These are phyloP conservation scores for Pyrrhura leucotis DNA, from an alignment of 2,797 vertebrate genomes.

Conservation along the genomic window DNA sequence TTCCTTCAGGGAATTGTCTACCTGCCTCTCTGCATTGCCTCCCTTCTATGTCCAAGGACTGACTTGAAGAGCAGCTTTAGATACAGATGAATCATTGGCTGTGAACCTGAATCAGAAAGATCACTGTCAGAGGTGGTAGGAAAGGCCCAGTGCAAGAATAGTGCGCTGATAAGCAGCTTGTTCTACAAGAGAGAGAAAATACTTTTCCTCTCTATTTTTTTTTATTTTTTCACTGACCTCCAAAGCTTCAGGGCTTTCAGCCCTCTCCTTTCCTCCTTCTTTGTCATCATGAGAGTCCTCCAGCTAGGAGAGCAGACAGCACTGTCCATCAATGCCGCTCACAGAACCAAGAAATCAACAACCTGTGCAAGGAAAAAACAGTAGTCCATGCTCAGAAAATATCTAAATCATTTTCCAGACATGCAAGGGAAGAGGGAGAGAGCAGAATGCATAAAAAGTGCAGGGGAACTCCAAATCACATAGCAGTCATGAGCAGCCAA, in stretches of 20 bases:
- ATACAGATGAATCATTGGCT: not conserved
- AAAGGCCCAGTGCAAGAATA: not conserved
- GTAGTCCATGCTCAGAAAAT: not conserved
- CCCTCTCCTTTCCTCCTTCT: not conserved
- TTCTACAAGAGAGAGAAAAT: not conserved
- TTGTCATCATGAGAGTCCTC: not conserved
- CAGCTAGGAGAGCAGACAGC: not conserved
- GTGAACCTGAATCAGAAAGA: not conserved
- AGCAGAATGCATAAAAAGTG: not conserved
- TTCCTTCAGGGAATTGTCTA: not conserved
- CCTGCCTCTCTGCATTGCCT: not conserved
- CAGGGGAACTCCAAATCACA: not conserved
- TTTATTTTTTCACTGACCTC: not conserved
- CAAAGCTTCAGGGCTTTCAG: not conserved
- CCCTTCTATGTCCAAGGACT: not conserved
- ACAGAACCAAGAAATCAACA: not conserved
- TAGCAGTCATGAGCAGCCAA: not conserved
- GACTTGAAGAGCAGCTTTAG: not conserved
- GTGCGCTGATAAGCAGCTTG: not conserved
- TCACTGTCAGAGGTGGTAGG: not conserved
- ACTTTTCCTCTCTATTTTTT: not conserved
- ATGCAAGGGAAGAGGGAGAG: not conserved
- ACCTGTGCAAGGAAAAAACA: not conserved
- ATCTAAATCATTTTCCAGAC: not conserved
- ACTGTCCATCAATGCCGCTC: not conserved